These are phyloP conservation scores for Drosophila planitibia DNA, from an alignment of 2,888 invertebrate genomes.

Conservation along the genomic window DNA sequence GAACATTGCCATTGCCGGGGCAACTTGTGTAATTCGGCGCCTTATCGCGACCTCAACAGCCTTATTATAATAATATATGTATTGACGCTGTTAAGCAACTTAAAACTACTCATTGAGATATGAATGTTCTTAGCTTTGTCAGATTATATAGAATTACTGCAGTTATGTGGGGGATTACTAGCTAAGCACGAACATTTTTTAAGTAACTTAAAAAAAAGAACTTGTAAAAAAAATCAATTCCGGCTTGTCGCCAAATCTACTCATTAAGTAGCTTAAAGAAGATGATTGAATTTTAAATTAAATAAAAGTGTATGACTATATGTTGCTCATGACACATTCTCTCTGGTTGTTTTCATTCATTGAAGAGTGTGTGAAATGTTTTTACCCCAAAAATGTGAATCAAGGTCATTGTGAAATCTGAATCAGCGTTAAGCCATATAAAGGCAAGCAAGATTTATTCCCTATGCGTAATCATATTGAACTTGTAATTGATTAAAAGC, in stretches of 20 bases:
- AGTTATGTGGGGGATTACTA: conserved; percentile 3
- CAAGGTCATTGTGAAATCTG: conserved; percentile 59
- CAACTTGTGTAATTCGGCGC: conserved; percentile 50
- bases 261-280: conserved; percentile 46
- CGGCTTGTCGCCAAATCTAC: conserved; percentile 14
- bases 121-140: conserved; percentile 21
- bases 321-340: neutral
- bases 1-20: conserved; percentile 47
- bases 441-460: conserved; percentile 43
- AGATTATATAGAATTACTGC: conserved; percentile 23
- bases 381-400: conserved; percentile 17
- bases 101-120: conserved; percentile 11
- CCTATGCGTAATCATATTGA: conserved; percentile 40
- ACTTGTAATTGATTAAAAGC: conserved; percentile 72
- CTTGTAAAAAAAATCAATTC: conserved; percentile 16
- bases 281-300: conserved; percentile 23
- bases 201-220: conserved; percentile 6
- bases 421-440: conserved; percentile 45
- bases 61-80: conserved; percentile 4
- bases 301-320: conserved; percentile 4
- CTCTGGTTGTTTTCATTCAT: neutral
- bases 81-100: conserved; percentile 28
- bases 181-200: conserved; percentile 14
- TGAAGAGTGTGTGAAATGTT: conserved; percentile 52
- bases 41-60: conserved; percentile 14